phyloP scores from a whole-genome alignment of 2,888 invertebrate species.

The Tinea pellionella region DNA sequence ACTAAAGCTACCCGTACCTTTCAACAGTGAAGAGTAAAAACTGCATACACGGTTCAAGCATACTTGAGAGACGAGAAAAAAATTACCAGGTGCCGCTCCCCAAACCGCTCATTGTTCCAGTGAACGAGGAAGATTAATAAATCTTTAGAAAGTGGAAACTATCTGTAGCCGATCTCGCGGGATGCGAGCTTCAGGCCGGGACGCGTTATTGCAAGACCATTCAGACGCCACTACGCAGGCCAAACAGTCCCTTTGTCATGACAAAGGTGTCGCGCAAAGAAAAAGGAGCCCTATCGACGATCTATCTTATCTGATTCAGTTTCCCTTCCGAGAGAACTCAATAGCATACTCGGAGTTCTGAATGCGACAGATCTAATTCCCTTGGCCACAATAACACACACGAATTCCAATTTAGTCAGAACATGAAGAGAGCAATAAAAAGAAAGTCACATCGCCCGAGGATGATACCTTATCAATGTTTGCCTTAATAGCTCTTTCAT shows the following conservation, averaged over 20 bases:
- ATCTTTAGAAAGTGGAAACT: slow-evolving; percentile 60
- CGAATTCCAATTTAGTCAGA: slow-evolving; percentile 52
- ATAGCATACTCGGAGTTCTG: slow-evolving; percentile 61
- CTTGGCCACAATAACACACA: slow-evolving; percentile 53
- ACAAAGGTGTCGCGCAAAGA: slow-evolving; percentile 69
- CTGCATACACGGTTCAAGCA: slow-evolving; percentile 37
- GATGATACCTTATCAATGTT: slow-evolving; percentile 37
- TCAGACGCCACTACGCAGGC: slow-evolving; percentile 65
- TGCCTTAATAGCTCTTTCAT: slow-evolving; percentile 31
- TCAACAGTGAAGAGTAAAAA: not conserved
- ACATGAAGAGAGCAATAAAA: slow-evolving; percentile 42
- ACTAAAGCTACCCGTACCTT: not conserved
- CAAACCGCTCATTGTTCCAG: slow-evolving; percentile 63
- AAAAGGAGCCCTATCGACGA: slow-evolving; percentile 66
- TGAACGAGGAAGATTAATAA: slow-evolving; percentile 63
- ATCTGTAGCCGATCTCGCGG: slow-evolving; percentile 65
- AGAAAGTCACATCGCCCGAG: slow-evolving; percentile 23
- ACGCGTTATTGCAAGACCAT: slow-evolving; percentile 67
- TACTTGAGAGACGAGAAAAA: slow-evolving; percentile 54
- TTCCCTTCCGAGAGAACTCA: slow-evolving; percentile 67
- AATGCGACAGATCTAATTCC: slow-evolving; percentile 66
- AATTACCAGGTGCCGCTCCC: slow-evolving; percentile 58
- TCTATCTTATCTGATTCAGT: slow-evolving; percentile 67
- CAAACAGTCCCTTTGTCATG: slow-evolving; percentile 67
- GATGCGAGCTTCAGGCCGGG: slow-evolving; percentile 57